Evolutionary conservation across 1,140 invertebrate species (phyloP), one percentile per base, ranked within the genome.

Genomic region (Euura lappo): DNA sequence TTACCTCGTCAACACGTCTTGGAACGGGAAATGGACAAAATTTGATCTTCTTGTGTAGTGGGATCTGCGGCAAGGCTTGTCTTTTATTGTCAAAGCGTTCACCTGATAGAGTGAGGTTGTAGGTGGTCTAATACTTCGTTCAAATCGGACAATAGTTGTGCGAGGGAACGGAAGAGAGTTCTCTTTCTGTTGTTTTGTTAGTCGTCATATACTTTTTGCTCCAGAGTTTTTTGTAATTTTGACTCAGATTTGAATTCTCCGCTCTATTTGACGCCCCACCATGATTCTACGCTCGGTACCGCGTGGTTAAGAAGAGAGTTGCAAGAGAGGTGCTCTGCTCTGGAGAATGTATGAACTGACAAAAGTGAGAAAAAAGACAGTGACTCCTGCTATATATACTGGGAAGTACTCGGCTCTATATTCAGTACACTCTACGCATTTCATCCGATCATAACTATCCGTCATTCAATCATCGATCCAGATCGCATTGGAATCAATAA

Each of bases 261-360:
- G 87, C 87, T 88, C 87, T 87, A 88, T 88, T 88, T 88, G 86
- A 86, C 82, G 80, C 82, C 78, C 80, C 83, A 82, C 85, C 75
- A 60, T 60, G 8, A n/a, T 60, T 6, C 51, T 60, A 60, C 51
- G 51, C 51, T 60, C 51, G 51, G 51, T 60, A 60, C 51, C 8
- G 51, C 51, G 51, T 60, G 51, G 51, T n/a, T 60, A 60, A 60
- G 51, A 60, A 60, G 51, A 60, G 51, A 68, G 66, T 44, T 68
- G 66, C 13, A 44, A 28, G 66, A 68, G 66, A 11, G 66, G 66
- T 28, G 66, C 66, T 68, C 66, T 28, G 28, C 66, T 68, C 66
- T 68, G 80, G 85, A 86, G 85, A 87, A 87, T 85, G 85, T 85
- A 85, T 85, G 82, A 81, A 81, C 73, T 71, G 44, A 76, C 72